phyloP scores from a whole-genome alignment of 2,797 vertebrate species.

The Chromis chromis region DNA sequence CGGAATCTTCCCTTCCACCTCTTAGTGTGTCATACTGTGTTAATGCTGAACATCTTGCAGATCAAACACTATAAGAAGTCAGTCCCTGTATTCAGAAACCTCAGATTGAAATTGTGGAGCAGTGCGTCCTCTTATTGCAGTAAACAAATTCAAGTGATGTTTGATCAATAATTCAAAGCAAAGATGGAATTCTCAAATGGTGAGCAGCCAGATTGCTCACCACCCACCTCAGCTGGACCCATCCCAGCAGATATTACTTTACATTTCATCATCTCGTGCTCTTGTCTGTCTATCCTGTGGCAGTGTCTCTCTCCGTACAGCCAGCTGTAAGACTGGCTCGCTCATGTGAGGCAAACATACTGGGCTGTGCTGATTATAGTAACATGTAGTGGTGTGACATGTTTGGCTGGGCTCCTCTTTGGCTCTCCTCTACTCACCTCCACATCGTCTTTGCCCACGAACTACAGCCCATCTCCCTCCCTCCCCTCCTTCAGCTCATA shows the following conservation, averaged over 20 bases:
- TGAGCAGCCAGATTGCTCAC: slow-evolving; percentile 60
- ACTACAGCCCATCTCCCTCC: slow-evolving; percentile 9
- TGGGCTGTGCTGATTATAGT: slow-evolving; percentile 26
- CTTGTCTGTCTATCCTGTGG: neutral
- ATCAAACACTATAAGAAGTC: slow-evolving; percentile 20
- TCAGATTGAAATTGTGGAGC: slow-evolving; percentile 25
- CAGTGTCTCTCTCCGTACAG: slow-evolving; percentile 7
- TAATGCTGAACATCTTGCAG: slow-evolving; percentile 13
- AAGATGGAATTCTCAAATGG: slow-evolving; percentile 54
- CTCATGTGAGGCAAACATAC: slow-evolving; percentile 22
- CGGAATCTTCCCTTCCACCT: neutral
- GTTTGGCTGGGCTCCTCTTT: slow-evolving; percentile 55
- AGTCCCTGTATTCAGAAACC: slow-evolving; percentile 8
- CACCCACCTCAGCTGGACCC: slow-evolving; percentile 68
- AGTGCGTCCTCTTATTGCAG: slow-evolving; percentile 32
- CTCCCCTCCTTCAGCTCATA: slow-evolving; percentile 31
- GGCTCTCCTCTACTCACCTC: slow-evolving; percentile 43
- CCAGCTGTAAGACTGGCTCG: slow-evolving; percentile 26
- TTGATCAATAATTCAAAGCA: slow-evolving; percentile 76
- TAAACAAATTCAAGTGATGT: slow-evolving; percentile 67
- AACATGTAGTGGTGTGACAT: slow-evolving; percentile 54
- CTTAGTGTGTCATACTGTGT: neutral
- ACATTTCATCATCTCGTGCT: slow-evolving; percentile 72
- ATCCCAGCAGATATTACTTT: slow-evolving; percentile 68
- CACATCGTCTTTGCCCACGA: slow-evolving; percentile 15